Conservation (phyloP, 2,888 invertebrate genomes). For the Nomada hirtipes region DNA sequence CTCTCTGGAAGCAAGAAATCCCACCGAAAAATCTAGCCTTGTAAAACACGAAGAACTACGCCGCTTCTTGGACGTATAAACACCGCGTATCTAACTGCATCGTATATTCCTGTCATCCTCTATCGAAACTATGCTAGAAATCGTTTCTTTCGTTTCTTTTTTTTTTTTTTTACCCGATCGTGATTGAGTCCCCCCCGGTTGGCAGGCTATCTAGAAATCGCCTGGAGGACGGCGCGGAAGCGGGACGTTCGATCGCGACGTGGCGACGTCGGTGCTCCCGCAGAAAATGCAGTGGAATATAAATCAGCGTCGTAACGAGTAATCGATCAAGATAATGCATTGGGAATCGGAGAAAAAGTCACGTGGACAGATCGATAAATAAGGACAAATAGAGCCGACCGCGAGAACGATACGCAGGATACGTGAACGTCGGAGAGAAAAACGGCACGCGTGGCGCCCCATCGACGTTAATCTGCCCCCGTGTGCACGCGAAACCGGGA, state of each 20-base stretch:
- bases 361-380: conserved; percentile 68
- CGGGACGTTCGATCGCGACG: conserved; percentile 29
- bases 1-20: not conserved
- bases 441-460: conserved; percentile 66
- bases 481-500: conserved; percentile 52
- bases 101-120: conserved; percentile 36
- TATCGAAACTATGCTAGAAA: conserved; percentile 25
- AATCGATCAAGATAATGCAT: conserved; percentile 75
- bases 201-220: conserved; percentile 49
- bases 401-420: conserved; percentile 60
- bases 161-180: not conserved
- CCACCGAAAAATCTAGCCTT: not conserved
- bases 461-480: conserved; percentile 62
- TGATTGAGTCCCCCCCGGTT: conserved; percentile 24
- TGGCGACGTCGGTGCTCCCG: conserved; percentile 24
- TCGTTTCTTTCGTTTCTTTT: not conserved
- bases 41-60: not conserved
- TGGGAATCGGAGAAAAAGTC: conserved; percentile 69
- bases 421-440: conserved; percentile 56
- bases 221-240: conserved; percentile 1
- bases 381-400: conserved; percentile 68
- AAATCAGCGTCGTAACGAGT: conserved; percentile 74
- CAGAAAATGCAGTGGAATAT: conserved; percentile 68
- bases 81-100: too few relatives aligned
- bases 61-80: too few relatives aligned